These are phyloP conservation scores for Muscina levida DNA, from an alignment of 2,888 invertebrate genomes.

Conservation along the genomic window DNA sequence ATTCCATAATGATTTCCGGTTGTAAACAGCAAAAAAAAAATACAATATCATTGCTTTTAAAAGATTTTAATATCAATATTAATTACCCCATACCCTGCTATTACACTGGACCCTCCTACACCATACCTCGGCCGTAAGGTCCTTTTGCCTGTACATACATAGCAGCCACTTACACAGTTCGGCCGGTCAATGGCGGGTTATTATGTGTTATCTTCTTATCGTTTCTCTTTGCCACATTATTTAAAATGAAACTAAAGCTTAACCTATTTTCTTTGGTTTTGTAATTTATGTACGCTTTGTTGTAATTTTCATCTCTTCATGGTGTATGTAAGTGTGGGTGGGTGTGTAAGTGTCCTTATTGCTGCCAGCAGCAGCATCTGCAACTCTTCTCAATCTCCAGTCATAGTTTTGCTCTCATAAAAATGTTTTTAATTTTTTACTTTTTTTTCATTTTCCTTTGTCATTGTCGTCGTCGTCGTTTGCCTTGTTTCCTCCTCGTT, in stretches of 20 bases:
- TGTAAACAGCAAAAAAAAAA: too few relatives aligned
- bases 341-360: neutral
- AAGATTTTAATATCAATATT: too few relatives aligned
- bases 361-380: neutral
- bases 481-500: neutral
- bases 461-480: neutral
- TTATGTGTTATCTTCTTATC: constrained; percentile 22
- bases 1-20: too few relatives aligned
- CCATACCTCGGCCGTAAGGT: too few relatives aligned
- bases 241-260: constrained; percentile 13
- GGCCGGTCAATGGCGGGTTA: constrained; percentile 19
- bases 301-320: too few relatives aligned
- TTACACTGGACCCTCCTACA: too few relatives aligned
- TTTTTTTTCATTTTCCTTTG: too few relatives aligned
- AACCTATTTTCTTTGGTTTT: neutral
- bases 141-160: neutral
- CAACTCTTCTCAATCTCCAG: neutral
- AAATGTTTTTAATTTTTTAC: too few relatives aligned
- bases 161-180: neutral
- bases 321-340: too few relatives aligned
- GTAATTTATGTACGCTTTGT: too few relatives aligned
- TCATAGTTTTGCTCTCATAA: neutral
- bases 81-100: too few relatives aligned
- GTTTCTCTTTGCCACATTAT: neutral
- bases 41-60: too few relatives aligned